Evolutionary conservation across 2,797 vertebrate species (phyloP), one percentile per base, ranked within the genome.

Genomic region (Sternarchorhynchus goeldii): DNA sequence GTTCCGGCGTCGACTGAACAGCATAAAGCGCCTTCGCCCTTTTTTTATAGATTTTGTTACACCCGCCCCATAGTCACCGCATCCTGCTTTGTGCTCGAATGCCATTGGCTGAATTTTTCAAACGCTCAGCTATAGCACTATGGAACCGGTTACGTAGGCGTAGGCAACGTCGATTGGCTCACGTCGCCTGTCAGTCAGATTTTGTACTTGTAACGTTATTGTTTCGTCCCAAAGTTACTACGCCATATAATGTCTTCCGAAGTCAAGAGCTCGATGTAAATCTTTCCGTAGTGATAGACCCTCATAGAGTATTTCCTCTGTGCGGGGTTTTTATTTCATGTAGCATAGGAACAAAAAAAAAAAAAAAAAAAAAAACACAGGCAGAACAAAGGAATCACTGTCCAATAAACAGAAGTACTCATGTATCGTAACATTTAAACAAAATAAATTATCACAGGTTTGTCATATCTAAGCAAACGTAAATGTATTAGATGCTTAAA

Each of bases 31-130:
- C 0, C 55, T 18, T 5, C 82, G 0, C 65, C 7, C 0, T 0
- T 0, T 25, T 1, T 92, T 86, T 90, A 89, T 88, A 85, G 4
- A 0, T 0, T 0, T 0, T 0, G 0, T 45, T 1, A 0, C 25
- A 2, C 81, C 88, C 89, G 76, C 90, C 90, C 36, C 2, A 7
- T 45, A 2, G 10, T 5, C 4, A 12, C 64, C 56, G 12, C 2
- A 36, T 36, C 25, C 0, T 32, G 0, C 20, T 10, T 1, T 25
- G 60, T 4, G 2, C 79, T 39, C n/a, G 53, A 0, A 17, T 2
- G 0, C 70, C 12, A 90, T 92, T 93, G 89, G 91, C 39, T 85
- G 8, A 18, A 1, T 29, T 12, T 14, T 2, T 2, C 0, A 2
- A 68, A 14, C 8, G 0, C 0, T 2, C 0, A 0, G 25, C 82